phyloP scores from a whole-genome alignment of 1,140 invertebrate species.

The Augochlora pura region DNA sequence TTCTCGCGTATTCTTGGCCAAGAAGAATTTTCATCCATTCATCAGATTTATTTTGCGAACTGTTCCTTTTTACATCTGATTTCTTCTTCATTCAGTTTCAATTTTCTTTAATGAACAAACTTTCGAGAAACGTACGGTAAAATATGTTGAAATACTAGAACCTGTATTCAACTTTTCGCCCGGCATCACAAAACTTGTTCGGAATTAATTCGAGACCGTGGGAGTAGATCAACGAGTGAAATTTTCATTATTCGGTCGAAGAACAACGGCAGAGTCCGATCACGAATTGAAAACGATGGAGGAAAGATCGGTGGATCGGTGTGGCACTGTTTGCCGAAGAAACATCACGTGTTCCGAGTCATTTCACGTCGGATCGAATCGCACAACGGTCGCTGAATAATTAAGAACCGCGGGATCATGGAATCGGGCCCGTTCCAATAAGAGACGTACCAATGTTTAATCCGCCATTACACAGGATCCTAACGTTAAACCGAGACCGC shows the following conservation, averaged over 20 bases:
- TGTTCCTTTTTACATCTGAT: too few species aligned
- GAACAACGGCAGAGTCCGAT: background rate
- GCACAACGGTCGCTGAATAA: background rate
- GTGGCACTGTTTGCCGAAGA: background rate
- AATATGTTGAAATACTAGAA: too few species aligned
- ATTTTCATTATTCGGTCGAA: background rate
- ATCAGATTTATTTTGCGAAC: too few species aligned
- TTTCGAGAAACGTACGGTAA: too few species aligned
- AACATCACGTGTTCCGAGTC: background rate
- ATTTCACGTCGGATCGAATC: background rate
- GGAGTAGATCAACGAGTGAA: background rate
- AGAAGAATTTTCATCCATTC: too few species aligned
- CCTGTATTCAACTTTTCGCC: too few species aligned
- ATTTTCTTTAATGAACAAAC: too few species aligned
- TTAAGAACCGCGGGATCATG: background rate
- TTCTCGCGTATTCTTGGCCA: too few species aligned
- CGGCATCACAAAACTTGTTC: too few species aligned
- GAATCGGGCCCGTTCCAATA: slow-evolving; percentile 2
- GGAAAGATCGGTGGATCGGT: background rate
- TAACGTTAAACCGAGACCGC: background rate
- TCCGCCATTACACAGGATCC: background rate
- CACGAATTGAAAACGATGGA: background rate
- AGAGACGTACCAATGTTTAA: background rate
- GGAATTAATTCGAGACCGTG: background rate
- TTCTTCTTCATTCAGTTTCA: too few species aligned